Percentiles rank a stretch among this genome's conserved stretches.
Evolutionary conservation across 53 echinoderm and acorn worm genomes (phyloP).

Genomic region (Luidia sarsii): DNA sequence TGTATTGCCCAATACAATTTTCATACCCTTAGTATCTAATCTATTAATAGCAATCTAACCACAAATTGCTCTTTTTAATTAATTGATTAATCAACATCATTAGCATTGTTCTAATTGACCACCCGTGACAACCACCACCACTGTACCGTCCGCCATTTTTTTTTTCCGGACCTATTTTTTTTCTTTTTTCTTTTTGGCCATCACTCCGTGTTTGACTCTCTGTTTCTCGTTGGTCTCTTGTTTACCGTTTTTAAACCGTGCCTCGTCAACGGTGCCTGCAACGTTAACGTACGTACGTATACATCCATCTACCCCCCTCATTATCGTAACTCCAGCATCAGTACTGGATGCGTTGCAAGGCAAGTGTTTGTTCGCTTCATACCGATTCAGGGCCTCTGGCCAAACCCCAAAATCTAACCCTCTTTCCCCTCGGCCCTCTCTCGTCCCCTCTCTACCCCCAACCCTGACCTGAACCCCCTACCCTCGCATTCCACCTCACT

Average conservation of each 20-base stretch:
- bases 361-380: constrained; percentile 83
- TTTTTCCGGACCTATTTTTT: too few species aligned
- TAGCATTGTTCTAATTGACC: constrained; percentile 11
- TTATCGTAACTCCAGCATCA: constrained; percentile 80
- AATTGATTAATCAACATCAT: constrained; percentile 28
- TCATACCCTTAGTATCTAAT: too few species aligned
- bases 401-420: neutral
- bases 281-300: constrained; percentile 23
- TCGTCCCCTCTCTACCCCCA: too few species aligned
- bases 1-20: too few species aligned
- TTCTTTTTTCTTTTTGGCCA: too few species aligned
- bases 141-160: constrained; percentile 8
- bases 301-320: constrained; percentile 31
- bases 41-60: too few species aligned
- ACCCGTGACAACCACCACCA: constrained; percentile 17
- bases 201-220: constrained; percentile 55
- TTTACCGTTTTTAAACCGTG: constrained; percentile 38
- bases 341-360: constrained; percentile 98
- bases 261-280: constrained; percentile 48
- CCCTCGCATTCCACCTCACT: too few species aligned
- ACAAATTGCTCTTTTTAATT: too few species aligned
- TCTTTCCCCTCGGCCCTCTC: neutral
- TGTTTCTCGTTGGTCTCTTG: constrained; percentile 57
- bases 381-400: too few species aligned
- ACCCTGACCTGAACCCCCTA: too few species aligned